Evolutionary conservation across 2,797 vertebrate species (phyloP), one percentile per base, ranked within the genome.

Genomic region (Gadopsis marmoratus): DNA sequence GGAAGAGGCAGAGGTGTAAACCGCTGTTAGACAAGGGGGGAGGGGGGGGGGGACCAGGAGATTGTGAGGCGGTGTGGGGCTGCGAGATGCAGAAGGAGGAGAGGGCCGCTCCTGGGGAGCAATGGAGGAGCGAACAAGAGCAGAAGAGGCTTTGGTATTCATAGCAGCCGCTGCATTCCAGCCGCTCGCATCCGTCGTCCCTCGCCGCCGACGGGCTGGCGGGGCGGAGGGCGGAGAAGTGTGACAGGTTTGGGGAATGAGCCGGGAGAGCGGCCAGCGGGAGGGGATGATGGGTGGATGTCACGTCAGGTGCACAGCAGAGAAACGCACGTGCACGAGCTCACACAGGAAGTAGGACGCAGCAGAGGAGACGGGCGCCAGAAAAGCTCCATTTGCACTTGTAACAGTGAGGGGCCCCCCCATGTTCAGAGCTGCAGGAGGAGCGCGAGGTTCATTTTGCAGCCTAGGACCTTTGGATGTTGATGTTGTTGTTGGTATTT

Each of bases 201-300:
- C 84, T 71, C 69, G 71, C 51, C 23, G 29, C 80, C 37, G 78
- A 83, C 54, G 48, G 56, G 43, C 53, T 58, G 83, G 62, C 66
- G 53, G 74, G 76, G 61, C 29, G 63, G 67, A 79, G 72, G 69
- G 75, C 16, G 60, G 75, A 84, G 82, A 63, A 67, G 87, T 86
- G 84, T 90, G 90, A 92, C 81, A 83, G 84, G 85, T 88, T 83
- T 89, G 29, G 69, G 76, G 81, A 91, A 91, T 82, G 75, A 93
- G 86, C 70, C n/a, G 11, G 68, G 79, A 84, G 74, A 85, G 56
- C 81, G 73, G 74, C 71, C 64, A 63, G 78, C 48, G 62, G 66
- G 59, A 59, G 63, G 74, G 65, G 47, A 66, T 41, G 86, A 69
- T 56, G 85, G 70, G 47, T 68, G 81, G 79, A 79, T 83, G 77